Base-by-base conservation (phyloP, 2,113 vertebrate genomes). In the Oryctolagus cuniculus region DNA sequence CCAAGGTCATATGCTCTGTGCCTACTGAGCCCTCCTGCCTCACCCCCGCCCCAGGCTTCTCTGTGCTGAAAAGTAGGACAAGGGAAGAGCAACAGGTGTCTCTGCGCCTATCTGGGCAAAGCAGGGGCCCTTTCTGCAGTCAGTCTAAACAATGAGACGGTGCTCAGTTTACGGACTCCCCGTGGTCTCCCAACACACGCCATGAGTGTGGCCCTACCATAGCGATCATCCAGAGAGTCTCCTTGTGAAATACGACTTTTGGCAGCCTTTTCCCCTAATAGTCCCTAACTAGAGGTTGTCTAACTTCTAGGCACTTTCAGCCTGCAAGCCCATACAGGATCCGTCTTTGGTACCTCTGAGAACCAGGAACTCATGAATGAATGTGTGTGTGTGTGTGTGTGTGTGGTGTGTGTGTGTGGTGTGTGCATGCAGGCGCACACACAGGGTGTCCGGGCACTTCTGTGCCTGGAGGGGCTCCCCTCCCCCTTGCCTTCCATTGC, bases 401-500 rank as follows among this genome's bases (percentile, higher is more conserved):
- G 44, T 44, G 44, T 69, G 6, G 6, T 5, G 31, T 24, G 5
- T 6, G 53, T 7, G 44, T 44, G 44, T 6, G 5, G 38, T 38
- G 12, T 16, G 49, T 9, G 34, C 1, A 1, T 0, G 0, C 16
- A 15, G 13, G 24, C 2, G 1, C 0, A 8, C 2, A 4, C 75
- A 79, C 31, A 67, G 49, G 29, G 8, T n/a, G 1, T 38, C 55
- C 5, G 3, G 19, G 27, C 11, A 73, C 51, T n/a, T 89, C n/a
- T 77, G 19, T 8, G 12, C 29, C 34, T 70, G n/a, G 34, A 38
- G 3, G 3, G 19, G 12, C 55, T 58, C 55, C 67, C 63, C 64
- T n/a, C 72, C 73, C 72, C 22, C 49, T 83, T 9, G 27, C 19
- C 53, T 70, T 44, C 66, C 55, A 79, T 44, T 64, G 5, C 2